Base-by-base conservation (phyloP, 2,797 vertebrate species). In the Sebastes wilsoni region DNA sequence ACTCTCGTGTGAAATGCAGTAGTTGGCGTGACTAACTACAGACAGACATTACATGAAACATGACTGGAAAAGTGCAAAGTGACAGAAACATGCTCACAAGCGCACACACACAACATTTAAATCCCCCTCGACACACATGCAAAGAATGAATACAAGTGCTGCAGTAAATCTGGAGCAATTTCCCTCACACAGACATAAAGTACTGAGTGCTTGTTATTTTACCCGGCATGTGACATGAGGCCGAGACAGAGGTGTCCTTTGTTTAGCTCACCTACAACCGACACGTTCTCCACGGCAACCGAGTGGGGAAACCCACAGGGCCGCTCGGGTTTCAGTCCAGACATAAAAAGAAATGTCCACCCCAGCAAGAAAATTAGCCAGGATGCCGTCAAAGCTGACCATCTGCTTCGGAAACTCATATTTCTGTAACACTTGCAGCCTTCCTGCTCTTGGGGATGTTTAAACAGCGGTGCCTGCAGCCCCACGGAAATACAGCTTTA, bases 211-310 rank as follows among this genome's bases (percentile, higher is more conserved):
- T 75, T 93, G 91, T 92, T 93, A 88, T 94, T 92, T 84, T 93
- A 92, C 78, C 89, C 88, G 32, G 42, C 66, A 55, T 88, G 87
- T 93, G 92, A 94, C 89, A 87, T 62, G 58, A 75, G 75, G 82
- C 86, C 38, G 27, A 91, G 86, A 94, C 94, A 94, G 90, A 90
- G 84, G 81, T 91, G 90, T 88, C 87, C 92, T 93, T 95, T 95
- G 94, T 95, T 49, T 80, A 77, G 77, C 72, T 71, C 66, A 85
- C 88, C 82, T 87, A 75, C 80, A 56, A 72, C 83, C 56, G 46
- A 65, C 85, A 71, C 28, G 34, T 79, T 93, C 87, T 87, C 87
- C 83, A 66, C 23, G 22, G 84, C 82, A 76, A 83, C 87, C 30
- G 30, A 78, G 75, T 8, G 66, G 58, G 82, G 79, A 85, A 87